These are phyloP conservation scores for Drosophila fulvimacula DNA, from an alignment of 2,888 invertebrate genomes.

Conservation along the genomic window DNA sequence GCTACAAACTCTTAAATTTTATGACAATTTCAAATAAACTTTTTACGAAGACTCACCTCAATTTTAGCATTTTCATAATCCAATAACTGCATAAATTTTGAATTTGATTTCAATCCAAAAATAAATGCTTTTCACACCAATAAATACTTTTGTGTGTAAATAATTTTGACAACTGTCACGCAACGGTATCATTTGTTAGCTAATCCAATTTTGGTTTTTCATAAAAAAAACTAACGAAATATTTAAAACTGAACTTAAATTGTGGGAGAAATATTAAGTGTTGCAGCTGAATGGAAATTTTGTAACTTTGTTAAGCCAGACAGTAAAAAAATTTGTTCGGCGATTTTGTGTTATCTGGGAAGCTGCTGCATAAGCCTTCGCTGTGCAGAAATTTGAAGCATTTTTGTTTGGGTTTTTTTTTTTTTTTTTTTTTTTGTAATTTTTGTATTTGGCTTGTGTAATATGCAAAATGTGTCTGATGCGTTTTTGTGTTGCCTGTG, in stretches of 20 bases:
- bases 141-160: neutral
- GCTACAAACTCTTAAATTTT: neutral
- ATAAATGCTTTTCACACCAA: neutral
- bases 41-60: neutral
- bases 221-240: neutral
- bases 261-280: neutral
- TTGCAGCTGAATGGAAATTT: neutral
- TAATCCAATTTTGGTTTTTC: neutral
- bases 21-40: neutral
- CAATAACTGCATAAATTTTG: neutral
- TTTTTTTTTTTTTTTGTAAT: conserved; percentile 9
- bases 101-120: neutral
- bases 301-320: conserved; percentile 11
- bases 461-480: conserved; percentile 55
- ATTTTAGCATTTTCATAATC: neutral
- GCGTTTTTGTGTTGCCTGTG: conserved; percentile 45
- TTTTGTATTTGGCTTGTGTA: conserved; percentile 12
- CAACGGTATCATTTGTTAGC: neutral
- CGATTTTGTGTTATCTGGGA: conserved; percentile 1
- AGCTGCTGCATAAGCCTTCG: conserved; percentile 16
- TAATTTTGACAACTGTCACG: neutral
- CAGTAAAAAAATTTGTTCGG: conserved; percentile 16
- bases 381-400: conserved; percentile 3
- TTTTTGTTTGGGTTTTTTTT: conserved; percentile 2
- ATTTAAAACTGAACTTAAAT: neutral